Base-by-base conservation (phyloP, 2,888 invertebrate genomes). In the Ophioninae sp. region DNA sequence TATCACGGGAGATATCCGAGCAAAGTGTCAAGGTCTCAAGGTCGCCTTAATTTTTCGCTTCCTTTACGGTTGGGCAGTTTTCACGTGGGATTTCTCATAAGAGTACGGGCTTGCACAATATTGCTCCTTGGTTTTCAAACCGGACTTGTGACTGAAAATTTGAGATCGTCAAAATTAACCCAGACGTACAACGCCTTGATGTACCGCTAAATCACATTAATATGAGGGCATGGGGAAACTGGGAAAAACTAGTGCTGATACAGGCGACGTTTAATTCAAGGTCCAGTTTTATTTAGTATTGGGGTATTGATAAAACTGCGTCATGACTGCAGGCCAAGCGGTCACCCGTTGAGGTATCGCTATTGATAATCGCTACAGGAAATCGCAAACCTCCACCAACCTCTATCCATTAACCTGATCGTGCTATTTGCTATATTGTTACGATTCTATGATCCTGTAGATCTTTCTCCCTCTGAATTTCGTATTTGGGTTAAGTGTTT, bases 11-110 rank as follows among this genome's bases (percentile, higher is more conserved):
- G 30, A n/a, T 37, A n/a, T 8, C 13, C 44, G 37, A 8, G 30
- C 22, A 2, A n/a, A 23, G 10, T 17, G n/a, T 9, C 59, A 61
- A 30, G 22, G 44, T 64, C 56, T 67, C 72, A 79, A 79, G 82
- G 79, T 76, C 44, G 56, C 13, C 20, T 20, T 8, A 23, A 68
- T 56, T 74, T 59, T 58, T 37, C 44, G 37, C 20, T 69, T 58
- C 39, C 71, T 65, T 41, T 6, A 39, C 39, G 65, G 39, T 65
- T n/a, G 7, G 13, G 20, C 39, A 51, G 51, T 17, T 51, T 17
- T 17, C 13, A 6, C 13, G 13, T 17, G 51, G 51, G 13, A 5
- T 17, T 51, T 51, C 17, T 51, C 2, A 51, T 13, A 13, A 51
- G 51, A 3, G 13, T 2, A 51, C 17, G 51, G 17, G 51, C 51